Conservation (phyloP, 2,888 invertebrate genomes). For the Meliscaeva auricollis region DNA sequence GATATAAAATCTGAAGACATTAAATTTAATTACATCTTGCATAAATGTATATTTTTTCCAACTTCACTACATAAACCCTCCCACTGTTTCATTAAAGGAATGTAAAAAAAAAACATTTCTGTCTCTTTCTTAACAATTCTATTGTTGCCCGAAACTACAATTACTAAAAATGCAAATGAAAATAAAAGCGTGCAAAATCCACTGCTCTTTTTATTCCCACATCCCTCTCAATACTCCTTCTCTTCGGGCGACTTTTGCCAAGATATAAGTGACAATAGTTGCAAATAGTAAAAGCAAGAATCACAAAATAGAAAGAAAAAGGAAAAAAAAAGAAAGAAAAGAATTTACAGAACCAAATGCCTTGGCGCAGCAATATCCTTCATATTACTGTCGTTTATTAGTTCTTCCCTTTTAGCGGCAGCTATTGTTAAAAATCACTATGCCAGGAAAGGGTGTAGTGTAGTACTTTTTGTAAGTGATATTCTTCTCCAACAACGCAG, state of each 20-base stretch:
- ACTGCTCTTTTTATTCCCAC: neutral
- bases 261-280: slow-evolving; percentile 72
- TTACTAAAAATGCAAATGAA: slow-evolving; percentile 43
- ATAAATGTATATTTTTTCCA: neutral
- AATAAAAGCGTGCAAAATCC: slow-evolving; percentile 29
- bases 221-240: neutral
- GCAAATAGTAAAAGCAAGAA: slow-evolving; percentile 65
- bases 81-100: neutral
- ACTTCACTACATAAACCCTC: no score
- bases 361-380: slow-evolving; percentile 71
- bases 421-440: slow-evolving; percentile 60
- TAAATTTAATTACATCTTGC: neutral
- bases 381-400: slow-evolving; percentile 75
- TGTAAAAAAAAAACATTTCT: slow-evolving; percentile 22
- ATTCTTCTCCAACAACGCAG: slow-evolving; percentile 5
- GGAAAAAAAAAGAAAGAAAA: slow-evolving; percentile 26
- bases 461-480: slow-evolving; percentile 52
- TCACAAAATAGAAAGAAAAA: slow-evolving; percentile 32
- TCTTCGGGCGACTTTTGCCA: slow-evolving; percentile 21
- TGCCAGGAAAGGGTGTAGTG: slow-evolving; percentile 19
- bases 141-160: slow-evolving; percentile 47
- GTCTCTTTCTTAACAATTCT: slow-evolving; percentile 6
- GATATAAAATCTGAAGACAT: no score
- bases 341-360: slow-evolving; percentile 64
- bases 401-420: slow-evolving; percentile 68